phyloP scores from a whole-genome alignment of 2,113 vertebrate species.

The Bos indicus region DNA sequence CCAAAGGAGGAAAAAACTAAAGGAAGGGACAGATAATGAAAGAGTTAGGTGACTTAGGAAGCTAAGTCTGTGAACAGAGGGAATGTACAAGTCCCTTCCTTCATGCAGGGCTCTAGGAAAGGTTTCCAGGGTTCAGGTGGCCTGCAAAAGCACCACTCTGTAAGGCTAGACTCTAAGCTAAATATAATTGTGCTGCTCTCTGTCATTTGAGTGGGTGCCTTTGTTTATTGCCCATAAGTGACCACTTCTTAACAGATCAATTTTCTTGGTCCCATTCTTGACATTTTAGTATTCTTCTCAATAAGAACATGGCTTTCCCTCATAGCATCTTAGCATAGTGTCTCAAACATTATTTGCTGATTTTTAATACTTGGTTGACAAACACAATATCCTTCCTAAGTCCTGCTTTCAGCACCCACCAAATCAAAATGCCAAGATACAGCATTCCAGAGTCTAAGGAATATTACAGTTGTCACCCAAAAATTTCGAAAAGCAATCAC shows the following conservation, averaged over 20 bases:
- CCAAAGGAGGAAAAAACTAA: neutral
- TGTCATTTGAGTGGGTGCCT: conserved; percentile 3
- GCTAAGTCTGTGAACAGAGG: conserved; percentile 1
- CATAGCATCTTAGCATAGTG: neutral
- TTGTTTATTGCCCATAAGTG: neutral
- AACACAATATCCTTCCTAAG: neutral
- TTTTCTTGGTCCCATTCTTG: conserved; percentile 19
- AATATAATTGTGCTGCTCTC: neutral
- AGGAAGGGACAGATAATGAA: neutral
- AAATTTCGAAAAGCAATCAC: neutral
- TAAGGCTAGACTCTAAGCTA: neutral
- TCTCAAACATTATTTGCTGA: neutral
- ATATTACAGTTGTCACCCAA: neutral
- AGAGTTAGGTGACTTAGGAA: neutral
- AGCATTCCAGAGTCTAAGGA: neutral
- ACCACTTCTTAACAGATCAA: neutral
- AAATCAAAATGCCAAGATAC: neutral
- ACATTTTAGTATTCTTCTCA: conserved; percentile 26
- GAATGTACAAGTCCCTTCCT: neutral
- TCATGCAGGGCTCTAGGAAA: neutral
- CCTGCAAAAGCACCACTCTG: neutral
- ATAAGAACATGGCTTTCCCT: neutral
- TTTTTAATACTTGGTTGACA: neutral
- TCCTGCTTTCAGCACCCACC: neutral
- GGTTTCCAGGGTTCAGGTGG: neutral